phyloP scores from a whole-genome alignment of 1,140 invertebrate species.

The Ectropis grisescens region DNA sequence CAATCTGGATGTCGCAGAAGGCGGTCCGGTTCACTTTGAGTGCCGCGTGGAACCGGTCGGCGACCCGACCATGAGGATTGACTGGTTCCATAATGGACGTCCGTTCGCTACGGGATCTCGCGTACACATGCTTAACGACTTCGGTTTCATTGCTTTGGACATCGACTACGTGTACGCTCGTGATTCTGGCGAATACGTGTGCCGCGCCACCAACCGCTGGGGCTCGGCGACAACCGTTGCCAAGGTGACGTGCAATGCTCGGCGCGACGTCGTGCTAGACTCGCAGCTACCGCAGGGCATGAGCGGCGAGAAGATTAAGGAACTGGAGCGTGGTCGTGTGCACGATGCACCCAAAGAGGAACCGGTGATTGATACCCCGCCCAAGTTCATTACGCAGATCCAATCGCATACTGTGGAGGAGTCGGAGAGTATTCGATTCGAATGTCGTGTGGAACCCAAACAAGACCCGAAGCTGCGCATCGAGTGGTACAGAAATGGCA shows the following conservation, averaged over 20 bases:
- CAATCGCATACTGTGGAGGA: constrained; percentile 86
- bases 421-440: constrained; percentile 93
- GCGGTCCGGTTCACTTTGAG: constrained; percentile 91
- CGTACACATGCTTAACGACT: constrained; percentile 94
- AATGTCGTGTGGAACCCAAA: constrained; percentile 95
- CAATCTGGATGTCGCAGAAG: constrained; percentile 87
- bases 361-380: constrained; percentile 74
- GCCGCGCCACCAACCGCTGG: constrained; percentile 90
- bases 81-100: constrained; percentile 94
- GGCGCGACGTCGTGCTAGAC: constrained; percentile 90
- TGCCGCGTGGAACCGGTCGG: constrained; percentile 90
- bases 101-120: constrained; percentile 90
- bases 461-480: constrained; percentile 93
- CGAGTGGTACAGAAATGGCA: constrained; percentile 95
- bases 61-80: constrained; percentile 90
- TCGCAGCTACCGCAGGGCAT: constrained; percentile 94
- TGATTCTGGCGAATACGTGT: constrained; percentile 90
- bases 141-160: constrained; percentile 94
- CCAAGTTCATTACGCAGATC: constrained; percentile 89
- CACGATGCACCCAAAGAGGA: constrained; percentile 79
- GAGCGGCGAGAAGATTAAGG: constrained; percentile 92
- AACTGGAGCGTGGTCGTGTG: constrained; percentile 89
- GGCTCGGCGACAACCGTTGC: constrained; percentile 88
- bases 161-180: constrained; percentile 90
- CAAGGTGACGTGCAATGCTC: constrained; percentile 85